Conservation (phyloP, 2,797 vertebrate genomes). For the Gallinago solitaria region DNA sequence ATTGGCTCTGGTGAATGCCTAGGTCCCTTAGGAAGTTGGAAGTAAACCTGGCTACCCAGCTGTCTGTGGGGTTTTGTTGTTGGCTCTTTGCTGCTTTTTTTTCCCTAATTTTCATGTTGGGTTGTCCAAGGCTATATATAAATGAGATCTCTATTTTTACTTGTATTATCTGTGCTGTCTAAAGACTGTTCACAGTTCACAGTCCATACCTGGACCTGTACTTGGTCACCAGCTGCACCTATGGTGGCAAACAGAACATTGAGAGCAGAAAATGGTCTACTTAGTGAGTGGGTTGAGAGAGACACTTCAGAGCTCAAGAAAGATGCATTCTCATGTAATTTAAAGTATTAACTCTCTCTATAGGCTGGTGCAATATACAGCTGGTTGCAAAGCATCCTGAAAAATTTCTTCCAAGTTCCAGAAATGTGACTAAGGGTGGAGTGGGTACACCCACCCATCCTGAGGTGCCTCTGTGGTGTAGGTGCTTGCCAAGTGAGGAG, state of each 20-base stretch:
- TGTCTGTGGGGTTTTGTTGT: background rate
- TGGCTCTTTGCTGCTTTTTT: background rate
- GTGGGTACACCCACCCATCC: background rate
- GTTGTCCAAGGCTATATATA: background rate
- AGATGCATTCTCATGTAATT: background rate
- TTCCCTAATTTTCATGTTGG: background rate
- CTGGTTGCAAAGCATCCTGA: background rate
- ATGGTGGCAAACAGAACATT: background rate
- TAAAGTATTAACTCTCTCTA: background rate
- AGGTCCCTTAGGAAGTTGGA: background rate
- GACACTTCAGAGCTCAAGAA: background rate
- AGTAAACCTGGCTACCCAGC: background rate
- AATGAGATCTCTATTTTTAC: background rate
- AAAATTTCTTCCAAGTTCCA: background rate
- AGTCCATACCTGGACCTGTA: background rate
- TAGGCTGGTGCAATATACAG: background rate
- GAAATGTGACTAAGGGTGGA: background rate
- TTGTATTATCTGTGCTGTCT: background rate
- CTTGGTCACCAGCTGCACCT: background rate
- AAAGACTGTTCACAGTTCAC: background rate
- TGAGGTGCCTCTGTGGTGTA: fast-evolving
- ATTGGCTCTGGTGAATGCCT: background rate
- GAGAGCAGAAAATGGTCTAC: background rate
- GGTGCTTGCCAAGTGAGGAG: background rate
- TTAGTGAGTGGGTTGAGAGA: background rate